These are phyloP conservation scores for Epinephelus cyanopodus DNA, from an alignment of 2,113 vertebrate genomes.

Conservation along the genomic window DNA sequence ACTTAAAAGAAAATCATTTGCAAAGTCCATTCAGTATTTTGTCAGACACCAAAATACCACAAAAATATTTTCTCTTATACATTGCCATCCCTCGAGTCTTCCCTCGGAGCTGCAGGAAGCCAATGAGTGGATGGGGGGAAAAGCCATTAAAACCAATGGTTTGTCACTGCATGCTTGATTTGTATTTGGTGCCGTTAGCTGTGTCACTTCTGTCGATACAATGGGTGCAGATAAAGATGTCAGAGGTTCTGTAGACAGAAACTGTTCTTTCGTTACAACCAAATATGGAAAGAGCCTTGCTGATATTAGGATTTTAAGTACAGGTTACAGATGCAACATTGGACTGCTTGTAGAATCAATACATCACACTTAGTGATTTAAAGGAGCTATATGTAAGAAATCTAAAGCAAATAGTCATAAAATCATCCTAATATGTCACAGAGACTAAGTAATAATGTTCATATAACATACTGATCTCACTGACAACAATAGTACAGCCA, in stretches of 20 bases:
- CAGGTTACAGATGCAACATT: not conserved
- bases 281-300: not conserved
- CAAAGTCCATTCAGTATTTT: slow-evolving; percentile 34
- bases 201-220: slow-evolving; percentile 36
- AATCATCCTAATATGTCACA: no score
- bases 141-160: slow-evolving; percentile 21
- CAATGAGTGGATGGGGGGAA: slow-evolving; percentile 12
- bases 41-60: slow-evolving; percentile 15
- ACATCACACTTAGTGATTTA: not conserved
- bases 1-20: slow-evolving; percentile 8
- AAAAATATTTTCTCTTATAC: not conserved
- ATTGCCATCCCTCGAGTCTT: not conserved
- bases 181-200: slow-evolving; percentile 19
- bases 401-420: no score
- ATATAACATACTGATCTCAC: no score
- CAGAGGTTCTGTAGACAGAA: slow-evolving; percentile 16
- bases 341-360: not conserved
- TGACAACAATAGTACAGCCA: no score
- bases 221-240: slow-evolving; percentile 27
- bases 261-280: not conserved
- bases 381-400: no score
- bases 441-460: no score
- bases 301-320: slow-evolving; percentile 15
- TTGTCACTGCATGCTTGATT: slow-evolving; percentile 39
- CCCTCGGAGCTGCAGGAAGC: not conserved